Evolutionary conservation across 2,888 invertebrate species (phyloP).

Genomic region (Listrodromus nycthemerus): DNA sequence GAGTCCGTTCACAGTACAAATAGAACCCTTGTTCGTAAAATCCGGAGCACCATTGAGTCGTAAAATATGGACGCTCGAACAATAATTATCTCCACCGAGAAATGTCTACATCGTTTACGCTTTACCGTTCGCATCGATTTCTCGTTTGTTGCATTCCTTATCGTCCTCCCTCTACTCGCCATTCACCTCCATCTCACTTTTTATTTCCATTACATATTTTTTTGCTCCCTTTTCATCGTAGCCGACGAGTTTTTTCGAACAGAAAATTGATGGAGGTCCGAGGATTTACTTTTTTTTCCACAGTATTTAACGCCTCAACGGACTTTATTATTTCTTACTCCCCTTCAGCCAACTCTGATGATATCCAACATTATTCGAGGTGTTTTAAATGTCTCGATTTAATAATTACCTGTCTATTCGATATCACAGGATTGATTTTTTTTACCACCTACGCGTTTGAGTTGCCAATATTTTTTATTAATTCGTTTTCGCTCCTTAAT

Average conservation of each 20-base stretch:
- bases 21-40: conserved; percentile 30
- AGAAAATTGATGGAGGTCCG: conserved; percentile 31
- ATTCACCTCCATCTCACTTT: conserved; percentile 5
- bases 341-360: conserved; percentile 8
- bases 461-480: not conserved
- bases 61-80: conserved; percentile 24
- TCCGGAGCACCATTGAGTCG: conserved; percentile 29
- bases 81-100: conserved; percentile 51
- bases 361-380: conserved; percentile 1
- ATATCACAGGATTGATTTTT: conserved; percentile 5
- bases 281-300: not conserved
- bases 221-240: not conserved
- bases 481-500: not conserved
- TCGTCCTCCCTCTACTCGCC: not conserved
- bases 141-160: conserved; percentile 32
- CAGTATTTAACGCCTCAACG: conserved; percentile 17
- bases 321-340: not conserved
- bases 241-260: conserved; percentile 23
- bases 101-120: conserved; percentile 56
- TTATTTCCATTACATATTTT: conserved; percentile 12
- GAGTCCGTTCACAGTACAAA: conserved; percentile 10
- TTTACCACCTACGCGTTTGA: not conserved
- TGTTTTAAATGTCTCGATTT: not conserved
- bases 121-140: conserved; percentile 56
- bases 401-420: not conserved